phyloP scores from a whole-genome alignment of 2,797 vertebrate genomes.

The Cephalopachus bancanus region DNA sequence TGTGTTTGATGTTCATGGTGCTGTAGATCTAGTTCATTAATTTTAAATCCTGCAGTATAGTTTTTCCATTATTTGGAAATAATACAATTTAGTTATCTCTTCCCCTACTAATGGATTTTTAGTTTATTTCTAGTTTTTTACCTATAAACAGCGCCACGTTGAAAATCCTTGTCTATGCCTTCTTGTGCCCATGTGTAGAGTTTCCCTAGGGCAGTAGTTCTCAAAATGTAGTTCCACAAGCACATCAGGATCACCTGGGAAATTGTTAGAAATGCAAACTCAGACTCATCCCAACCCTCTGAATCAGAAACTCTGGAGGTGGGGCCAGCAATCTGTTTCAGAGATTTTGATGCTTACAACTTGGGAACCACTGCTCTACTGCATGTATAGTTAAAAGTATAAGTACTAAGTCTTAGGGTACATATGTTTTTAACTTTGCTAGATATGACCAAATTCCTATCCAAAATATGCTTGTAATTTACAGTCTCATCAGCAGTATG shows the following conservation, averaged over 20 bases:
- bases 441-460: constrained; percentile 10
- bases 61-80: constrained; percentile 61
- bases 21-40: neutral
- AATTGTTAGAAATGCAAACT: constrained; percentile 58
- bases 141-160: neutral
- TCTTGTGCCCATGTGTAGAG: neutral
- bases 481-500: neutral
- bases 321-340: neutral
- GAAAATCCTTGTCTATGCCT: neutral
- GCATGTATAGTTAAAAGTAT: neutral
- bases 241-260: neutral
- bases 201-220: constrained; percentile 52
- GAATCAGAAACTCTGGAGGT: constrained; percentile 21
- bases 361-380: neutral
- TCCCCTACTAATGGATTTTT: constrained; percentile 42
- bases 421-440: neutral
- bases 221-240: constrained; percentile 3
- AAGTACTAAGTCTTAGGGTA: neutral
- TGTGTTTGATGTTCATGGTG: constrained; percentile 2
- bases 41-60: neutral
- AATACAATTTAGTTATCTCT: constrained; percentile 42
- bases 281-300: neutral
- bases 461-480: neutral
- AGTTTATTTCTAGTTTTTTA: constrained; percentile 48
- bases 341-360: neutral